Percentiles rank a stretch among this genome's conserved stretches.
These are phyloP conservation scores for Luperina testacea DNA, from an alignment of 2,888 invertebrate species.

Conservation along the genomic window DNA sequence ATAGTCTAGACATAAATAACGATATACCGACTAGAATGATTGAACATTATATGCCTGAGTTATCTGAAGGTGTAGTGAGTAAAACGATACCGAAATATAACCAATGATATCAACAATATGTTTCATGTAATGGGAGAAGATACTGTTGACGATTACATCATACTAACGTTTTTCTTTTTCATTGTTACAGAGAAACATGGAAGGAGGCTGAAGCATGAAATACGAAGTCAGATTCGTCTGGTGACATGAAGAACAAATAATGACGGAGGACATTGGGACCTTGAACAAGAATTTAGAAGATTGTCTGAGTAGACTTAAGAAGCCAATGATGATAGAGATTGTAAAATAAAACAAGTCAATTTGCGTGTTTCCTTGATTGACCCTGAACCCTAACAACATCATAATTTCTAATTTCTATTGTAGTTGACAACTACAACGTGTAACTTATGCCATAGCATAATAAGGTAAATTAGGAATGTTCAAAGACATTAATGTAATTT, in stretches of 20 bases:
- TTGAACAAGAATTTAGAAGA: neutral
- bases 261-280: neutral
- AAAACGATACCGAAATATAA: neutral
- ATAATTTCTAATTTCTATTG: too few species aligned
- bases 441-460: too few species aligned
- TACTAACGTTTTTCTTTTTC: constrained; percentile 1
- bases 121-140: neutral
- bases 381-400: constrained; percentile 43
- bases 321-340: constrained; percentile 54
- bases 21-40: neutral
- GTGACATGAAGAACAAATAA: constrained; percentile 24
- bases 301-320: constrained; percentile 10
- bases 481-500: neutral
- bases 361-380: constrained; percentile 80
- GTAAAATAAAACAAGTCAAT: constrained; percentile 81
- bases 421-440: too few species aligned
- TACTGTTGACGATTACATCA: neutral
- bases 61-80: neutral
- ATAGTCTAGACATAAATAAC: constrained; percentile 33
- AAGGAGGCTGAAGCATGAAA: constrained; percentile 49
- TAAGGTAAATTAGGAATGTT: neutral
- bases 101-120: neutral
- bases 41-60: constrained; percentile 7
- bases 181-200: constrained; percentile 62
- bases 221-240: constrained; percentile 27